phyloP scores from a whole-genome alignment of 2,888 invertebrate species.

The Cantharis lateralis region DNA sequence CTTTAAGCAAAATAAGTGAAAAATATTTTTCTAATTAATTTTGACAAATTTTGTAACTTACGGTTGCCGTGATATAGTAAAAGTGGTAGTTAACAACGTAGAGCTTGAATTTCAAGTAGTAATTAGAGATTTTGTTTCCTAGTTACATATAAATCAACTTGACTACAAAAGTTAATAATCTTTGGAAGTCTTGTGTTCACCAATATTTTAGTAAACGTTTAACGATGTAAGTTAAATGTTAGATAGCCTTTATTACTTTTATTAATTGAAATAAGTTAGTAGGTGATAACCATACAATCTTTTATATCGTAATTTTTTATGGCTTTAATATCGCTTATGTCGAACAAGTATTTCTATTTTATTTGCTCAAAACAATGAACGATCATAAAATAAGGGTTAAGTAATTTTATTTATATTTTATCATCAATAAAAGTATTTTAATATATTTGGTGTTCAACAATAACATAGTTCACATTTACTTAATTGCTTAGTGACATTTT shows the following conservation, averaged over 20 bases:
- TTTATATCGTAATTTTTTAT: neutral
- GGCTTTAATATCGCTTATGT: neutral
- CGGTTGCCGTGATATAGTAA: neutral
- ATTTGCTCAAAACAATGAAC: neutral
- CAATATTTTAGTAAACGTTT: neutral
- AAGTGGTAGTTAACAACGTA: neutral
- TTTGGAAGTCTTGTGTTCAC: neutral
- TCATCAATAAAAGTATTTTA: neutral
- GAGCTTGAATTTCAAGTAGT: neutral
- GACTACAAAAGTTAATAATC: neutral
- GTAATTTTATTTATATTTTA: neutral
- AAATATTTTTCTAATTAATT: neutral
- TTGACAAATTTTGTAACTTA: neutral
- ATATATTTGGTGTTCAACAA: neutral
- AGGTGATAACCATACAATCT: neutral
- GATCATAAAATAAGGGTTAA: neutral
- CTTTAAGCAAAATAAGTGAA: neutral
- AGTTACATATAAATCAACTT: neutral
- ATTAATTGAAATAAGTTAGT: neutral
- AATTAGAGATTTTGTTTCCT: neutral
- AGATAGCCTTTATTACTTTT: neutral
- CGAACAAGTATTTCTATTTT: neutral
- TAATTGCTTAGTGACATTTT: neutral
- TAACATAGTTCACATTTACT: neutral
- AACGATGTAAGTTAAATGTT: neutral